phyloP scores from a whole-genome alignment of 2,797 vertebrate species.

The Poeciliopsis paucimaculata region DNA sequence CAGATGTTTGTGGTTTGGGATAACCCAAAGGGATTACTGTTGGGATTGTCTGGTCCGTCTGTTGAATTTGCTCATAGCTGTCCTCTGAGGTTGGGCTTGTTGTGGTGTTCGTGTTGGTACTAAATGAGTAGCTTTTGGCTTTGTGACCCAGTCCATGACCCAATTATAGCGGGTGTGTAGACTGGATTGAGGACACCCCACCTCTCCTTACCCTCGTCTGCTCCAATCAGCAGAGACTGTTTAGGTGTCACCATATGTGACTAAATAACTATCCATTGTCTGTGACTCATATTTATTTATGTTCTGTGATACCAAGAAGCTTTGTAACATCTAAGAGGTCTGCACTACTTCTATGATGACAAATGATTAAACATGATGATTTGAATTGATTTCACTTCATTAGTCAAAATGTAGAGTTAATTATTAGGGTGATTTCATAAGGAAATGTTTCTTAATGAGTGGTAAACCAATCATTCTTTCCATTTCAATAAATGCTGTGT shows the following conservation, averaged over 20 bases:
- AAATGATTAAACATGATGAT: not conserved
- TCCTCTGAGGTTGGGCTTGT: constrained; percentile 6
- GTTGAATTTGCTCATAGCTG: constrained; percentile 22
- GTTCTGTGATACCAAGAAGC: not conserved
- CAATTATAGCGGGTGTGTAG: constrained; percentile 39
- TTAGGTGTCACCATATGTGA: constrained; percentile 49
- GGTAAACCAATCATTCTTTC: too few relatives aligned
- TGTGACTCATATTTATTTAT: constrained; percentile 15
- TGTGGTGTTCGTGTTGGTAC: not conserved
- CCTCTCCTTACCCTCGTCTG: not conserved
- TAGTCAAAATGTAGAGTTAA: not conserved
- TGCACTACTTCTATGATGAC: not conserved
- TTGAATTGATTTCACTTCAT: not conserved
- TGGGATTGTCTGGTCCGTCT: constrained; percentile 14
- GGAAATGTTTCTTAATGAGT: not conserved
- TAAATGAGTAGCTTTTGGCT: constrained; percentile 47
- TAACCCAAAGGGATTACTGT: constrained; percentile 34
- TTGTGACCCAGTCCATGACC: constrained; percentile 46
- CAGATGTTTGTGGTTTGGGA: constrained; percentile 44
- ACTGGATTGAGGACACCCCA: not conserved
- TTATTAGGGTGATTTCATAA: not conserved
- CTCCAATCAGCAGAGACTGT: constrained; percentile 20
- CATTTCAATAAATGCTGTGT: not conserved
- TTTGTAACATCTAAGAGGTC: not conserved
- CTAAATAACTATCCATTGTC: constrained; percentile 41